A percentile compares a stretch with the other conserved stretches of the same genome.
These are phyloP conservation scores for Girardia tigrina DNA, from an alignment of 2,888 invertebrate genomes.

Conservation along the genomic window DNA sequence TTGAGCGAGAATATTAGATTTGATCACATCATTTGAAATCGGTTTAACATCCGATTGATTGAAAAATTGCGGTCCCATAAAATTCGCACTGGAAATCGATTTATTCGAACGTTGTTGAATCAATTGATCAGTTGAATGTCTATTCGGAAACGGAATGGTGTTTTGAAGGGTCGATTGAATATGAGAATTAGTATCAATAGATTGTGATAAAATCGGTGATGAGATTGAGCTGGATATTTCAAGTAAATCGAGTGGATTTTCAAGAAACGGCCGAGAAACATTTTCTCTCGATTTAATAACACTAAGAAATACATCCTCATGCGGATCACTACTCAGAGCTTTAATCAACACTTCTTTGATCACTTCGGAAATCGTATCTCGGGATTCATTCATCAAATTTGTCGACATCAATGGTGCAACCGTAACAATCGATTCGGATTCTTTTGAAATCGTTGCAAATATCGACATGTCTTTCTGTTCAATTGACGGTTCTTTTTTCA, in stretches of 20 bases:
- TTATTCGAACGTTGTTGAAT: not conserved
- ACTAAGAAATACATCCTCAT: constrained; percentile 5
- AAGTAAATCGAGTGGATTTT: not conserved
- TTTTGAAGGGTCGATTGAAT: not conserved
- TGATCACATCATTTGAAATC: not conserved
- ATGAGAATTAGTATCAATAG: not conserved
- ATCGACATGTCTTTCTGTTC: not conserved
- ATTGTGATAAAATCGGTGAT: constrained; percentile 6
- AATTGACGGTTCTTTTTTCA: not conserved
- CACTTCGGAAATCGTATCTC: not conserved
- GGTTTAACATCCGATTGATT: not conserved
- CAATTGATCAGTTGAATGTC: not conserved
- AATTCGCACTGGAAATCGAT: not conserved
- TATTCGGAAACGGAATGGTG: constrained; percentile 12
- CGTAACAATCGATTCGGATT: not conserved
- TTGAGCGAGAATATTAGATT: not conserved
- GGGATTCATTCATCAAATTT: not conserved
- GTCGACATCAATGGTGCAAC: not conserved
- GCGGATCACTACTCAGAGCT: constrained; percentile 3
- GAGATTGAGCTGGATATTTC: constrained; percentile 3
- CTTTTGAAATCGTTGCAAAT: not conserved
- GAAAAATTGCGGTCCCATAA: not conserved
- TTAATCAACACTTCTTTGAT: not conserved
- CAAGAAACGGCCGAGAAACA: not conserved
- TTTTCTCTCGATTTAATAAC: constrained; percentile 10